Evolutionary conservation across 2,888 invertebrate species (phyloP).

Genomic region (Lasioglossum villosulum): DNA sequence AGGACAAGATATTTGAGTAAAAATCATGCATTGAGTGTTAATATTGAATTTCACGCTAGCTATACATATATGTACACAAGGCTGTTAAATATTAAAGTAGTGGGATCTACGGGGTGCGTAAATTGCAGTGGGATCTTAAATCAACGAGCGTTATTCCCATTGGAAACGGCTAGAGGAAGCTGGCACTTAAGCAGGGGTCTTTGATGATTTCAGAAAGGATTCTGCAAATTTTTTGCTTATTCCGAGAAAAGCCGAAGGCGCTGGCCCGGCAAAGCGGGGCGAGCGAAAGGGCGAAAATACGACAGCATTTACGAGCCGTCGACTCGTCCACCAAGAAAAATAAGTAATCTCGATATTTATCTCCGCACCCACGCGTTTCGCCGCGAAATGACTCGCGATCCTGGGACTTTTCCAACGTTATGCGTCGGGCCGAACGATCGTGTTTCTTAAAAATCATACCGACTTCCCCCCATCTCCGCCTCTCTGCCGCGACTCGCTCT

Average conservation of each 20-base stretch:
- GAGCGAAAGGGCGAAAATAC: constrained; percentile 66
- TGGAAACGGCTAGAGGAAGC: constrained; percentile 17
- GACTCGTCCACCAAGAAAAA: constrained; percentile 68
- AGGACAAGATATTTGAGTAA: background rate
- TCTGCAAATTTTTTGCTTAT: constrained; percentile 49
- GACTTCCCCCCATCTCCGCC: constrained; percentile 6
- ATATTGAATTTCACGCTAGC: background rate
- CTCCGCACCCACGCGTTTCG: constrained; percentile 70
- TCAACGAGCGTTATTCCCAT: background rate
- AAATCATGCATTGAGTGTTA: background rate
- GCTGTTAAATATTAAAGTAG: background rate
- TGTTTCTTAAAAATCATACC: constrained; percentile 19
- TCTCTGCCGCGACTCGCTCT: background rate
- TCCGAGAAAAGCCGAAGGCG: constrained; percentile 48
- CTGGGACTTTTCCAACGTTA: constrained; percentile 58
- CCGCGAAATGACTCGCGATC: constrained; percentile 20
- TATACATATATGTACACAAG: background rate
- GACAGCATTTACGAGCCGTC: constrained; percentile 74
- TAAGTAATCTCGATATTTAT: constrained; percentile 79
- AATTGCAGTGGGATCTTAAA: background rate
- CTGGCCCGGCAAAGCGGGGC: constrained; percentile 37
- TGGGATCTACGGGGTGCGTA: background rate
- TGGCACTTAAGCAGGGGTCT: background rate
- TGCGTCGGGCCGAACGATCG: constrained; percentile 54
- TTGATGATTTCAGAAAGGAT: constrained; percentile 28